Base-by-base conservation (phyloP, 2,113 vertebrate species). In the Gymnorhina tibicen region DNA sequence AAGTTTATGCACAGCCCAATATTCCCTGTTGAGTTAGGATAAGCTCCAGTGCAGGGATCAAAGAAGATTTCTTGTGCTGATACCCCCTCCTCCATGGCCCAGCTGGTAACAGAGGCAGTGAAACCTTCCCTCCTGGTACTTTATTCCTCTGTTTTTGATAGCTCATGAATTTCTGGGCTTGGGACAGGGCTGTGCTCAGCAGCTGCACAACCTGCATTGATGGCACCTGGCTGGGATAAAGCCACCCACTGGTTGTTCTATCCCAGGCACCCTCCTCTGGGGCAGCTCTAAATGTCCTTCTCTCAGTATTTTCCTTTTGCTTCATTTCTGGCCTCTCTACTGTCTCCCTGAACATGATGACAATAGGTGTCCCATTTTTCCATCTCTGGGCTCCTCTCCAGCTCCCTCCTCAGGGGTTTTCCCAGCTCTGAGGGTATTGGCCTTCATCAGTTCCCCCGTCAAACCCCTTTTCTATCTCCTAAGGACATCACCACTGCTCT, bases 191-290 rank as follows among this genome's bases (percentile, higher is more conserved):
- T 13, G 3, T 23, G 46, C 23, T 83, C 59, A 90, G 92, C 72
- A 85, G 67, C 66, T 89, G 35, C 3, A 1, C 49, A 66, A 75
- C 7, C 21, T 1, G 1, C 30, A n/a, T 0, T 62, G 72, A 72
- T 53, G n/a, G 27, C 2, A 6, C 19, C 39, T 41, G 28, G 17
- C 15, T 64, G 68, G 35, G 47, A 46, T 8, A 19, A 92, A 75
- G 19, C 4, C 33, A 60, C 39, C 9, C 33, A 46, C 8, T 0
- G 0, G 14, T 3, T 44, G 39, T 35, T 17, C 30, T 60, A 16
- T 69, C 15, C 26, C 32, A 62, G 11, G 20, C 17, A 60, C 12
- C 14, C 37, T 69, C 26, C 39, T 44, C 56, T 6, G 8, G 39
- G 18, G 14, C 11, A 86, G 13, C 13, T 91, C 32, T 32, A 44